A percentile compares a stretch with the other conserved stretches of the same genome.
Conservation (phyloP, 2,888 invertebrate species). For the Cosmia trapezina region DNA sequence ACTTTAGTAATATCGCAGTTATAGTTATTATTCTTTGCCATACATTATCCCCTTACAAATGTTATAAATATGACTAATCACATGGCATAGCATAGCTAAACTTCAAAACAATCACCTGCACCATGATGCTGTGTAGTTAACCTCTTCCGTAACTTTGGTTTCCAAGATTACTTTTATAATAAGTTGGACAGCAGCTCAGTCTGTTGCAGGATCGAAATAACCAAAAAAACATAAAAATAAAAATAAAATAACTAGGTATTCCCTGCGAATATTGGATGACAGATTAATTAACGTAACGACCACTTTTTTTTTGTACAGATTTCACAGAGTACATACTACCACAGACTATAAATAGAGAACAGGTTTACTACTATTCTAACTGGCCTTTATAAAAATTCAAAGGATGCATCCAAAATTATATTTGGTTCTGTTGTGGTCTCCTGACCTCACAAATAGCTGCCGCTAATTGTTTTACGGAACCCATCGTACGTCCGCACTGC, state of each 20-base stretch:
- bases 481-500: too few relatives aligned
- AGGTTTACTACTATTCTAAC: too few relatives aligned
- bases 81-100: slow-evolving; percentile 52
- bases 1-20: background rate
- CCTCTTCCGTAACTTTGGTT: slow-evolving; percentile 35
- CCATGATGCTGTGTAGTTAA: slow-evolving; percentile 78
- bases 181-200: background rate
- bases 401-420: too few relatives aligned
- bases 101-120: slow-evolving; percentile 79
- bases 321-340: too few relatives aligned
- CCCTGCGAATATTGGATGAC: slow-evolving; percentile 22
- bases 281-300: slow-evolving; percentile 28
- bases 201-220: slow-evolving; percentile 13
- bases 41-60: background rate
- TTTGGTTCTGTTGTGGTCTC: too few relatives aligned
- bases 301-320: too few relatives aligned
- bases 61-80: slow-evolving; percentile 42
- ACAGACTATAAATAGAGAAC: too few relatives aligned
- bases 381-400: too few relatives aligned
- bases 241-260: slow-evolving; percentile 33
- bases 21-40: background rate
- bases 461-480: too few relatives aligned
- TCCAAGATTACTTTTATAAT: slow-evolving; percentile 3
- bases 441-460: too few relatives aligned
- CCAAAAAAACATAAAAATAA: slow-evolving; percentile 38